phyloP scores from a whole-genome alignment of 2,888 invertebrate species.

The Eupithecia abbreviata region DNA sequence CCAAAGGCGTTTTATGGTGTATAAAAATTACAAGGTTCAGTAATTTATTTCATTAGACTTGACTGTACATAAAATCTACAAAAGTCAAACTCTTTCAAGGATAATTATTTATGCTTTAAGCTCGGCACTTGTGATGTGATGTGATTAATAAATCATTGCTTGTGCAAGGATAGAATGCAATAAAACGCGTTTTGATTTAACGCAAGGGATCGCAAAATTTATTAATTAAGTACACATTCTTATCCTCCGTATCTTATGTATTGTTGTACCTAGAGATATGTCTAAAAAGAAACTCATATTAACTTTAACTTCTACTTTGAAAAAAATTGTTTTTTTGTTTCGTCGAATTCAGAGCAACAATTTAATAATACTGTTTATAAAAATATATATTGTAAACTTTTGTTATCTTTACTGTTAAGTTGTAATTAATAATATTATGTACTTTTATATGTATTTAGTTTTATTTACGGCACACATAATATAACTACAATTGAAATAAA shows the following conservation, averaged over 20 bases:
- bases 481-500: constrained; percentile 38
- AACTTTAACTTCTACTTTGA: not conserved
- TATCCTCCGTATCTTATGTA: constrained; percentile 7
- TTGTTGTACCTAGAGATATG: constrained; percentile 7
- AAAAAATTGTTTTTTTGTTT: not conserved
- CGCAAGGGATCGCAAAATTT: not conserved
- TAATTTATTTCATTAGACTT: not conserved
- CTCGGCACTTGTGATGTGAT: constrained; percentile 9
- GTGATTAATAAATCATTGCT: not conserved
- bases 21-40: not conserved
- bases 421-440: constrained; percentile 43
- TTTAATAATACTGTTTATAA: not conserved
- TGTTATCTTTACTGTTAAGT: constrained; percentile 41
- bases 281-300: not conserved
- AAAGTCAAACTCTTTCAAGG: not conserved
- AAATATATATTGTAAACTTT: constrained; percentile 33
- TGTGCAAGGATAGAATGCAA: not conserved
- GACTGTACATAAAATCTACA: constrained; percentile 4
- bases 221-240: not conserved
- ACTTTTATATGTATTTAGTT: constrained; percentile 38
- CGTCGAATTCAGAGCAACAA: not conserved
- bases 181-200: not conserved
- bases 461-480: constrained; percentile 17
- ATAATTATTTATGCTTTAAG: constrained; percentile 10
- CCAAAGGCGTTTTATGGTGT: no score